A percentile compares a stretch with the other conserved stretches of the same genome.
These are phyloP conservation scores for Calidris pugnax DNA, from an alignment of 2,113 vertebrate species.

Conservation along the genomic window DNA sequence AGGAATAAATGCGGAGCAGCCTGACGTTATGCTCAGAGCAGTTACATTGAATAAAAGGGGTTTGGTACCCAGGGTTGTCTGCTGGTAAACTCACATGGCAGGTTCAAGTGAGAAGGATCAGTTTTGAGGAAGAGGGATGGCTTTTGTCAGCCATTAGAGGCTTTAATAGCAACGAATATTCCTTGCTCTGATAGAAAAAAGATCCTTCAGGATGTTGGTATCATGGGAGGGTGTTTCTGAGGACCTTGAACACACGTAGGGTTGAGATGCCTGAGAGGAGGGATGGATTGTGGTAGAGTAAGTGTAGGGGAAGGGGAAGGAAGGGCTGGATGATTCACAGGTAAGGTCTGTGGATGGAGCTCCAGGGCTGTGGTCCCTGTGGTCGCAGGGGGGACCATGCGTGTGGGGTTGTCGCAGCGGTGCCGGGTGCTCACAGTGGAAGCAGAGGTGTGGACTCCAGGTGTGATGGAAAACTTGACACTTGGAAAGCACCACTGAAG, in stretches of 20 bases:
- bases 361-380: background rate
- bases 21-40: background rate
- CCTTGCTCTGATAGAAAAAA: background rate
- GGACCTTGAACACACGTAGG: accelerated
- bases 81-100: background rate
- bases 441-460: background rate
- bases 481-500: background rate
- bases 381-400: background rate
- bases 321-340: background rate
- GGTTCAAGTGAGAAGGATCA: background rate
- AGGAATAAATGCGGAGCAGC: background rate
- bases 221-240: background rate
- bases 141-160: background rate
- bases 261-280: background rate
- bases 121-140: background rate
- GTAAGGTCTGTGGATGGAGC: background rate
- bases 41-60: accelerated
- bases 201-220: accelerated
- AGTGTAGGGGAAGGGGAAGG: background rate
- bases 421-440: background rate
- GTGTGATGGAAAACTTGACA: background rate
- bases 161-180: background rate
- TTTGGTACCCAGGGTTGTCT: background rate
- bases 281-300: accelerated
- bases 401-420: background rate